These are phyloP conservation scores for Tragelaphus imberbis DNA, from an alignment of 2,113 vertebrate genomes.

Conservation along the genomic window DNA sequence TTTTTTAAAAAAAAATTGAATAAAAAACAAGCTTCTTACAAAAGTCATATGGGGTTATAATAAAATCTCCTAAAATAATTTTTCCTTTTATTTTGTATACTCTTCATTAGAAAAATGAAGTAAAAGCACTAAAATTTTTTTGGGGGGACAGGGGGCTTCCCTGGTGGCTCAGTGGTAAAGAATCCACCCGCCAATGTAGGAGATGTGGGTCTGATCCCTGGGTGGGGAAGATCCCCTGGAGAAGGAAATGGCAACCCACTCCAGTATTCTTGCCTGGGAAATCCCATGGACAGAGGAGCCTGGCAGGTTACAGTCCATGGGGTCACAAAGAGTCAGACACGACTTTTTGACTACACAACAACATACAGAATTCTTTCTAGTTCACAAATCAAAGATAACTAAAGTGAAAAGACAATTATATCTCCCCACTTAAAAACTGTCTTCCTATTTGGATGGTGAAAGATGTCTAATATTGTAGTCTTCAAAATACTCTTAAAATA, in stretches of 20 bases:
- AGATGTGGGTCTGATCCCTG: not conserved
- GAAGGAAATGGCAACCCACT: not conserved
- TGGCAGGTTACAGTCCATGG: not conserved
- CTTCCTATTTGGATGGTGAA: not conserved
- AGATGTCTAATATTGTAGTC: not conserved
- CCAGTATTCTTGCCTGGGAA: not conserved
- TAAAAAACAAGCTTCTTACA: not conserved
- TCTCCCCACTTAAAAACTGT: not conserved
- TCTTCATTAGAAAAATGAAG: not conserved
- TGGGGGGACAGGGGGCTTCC: accelerated
- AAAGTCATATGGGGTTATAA: not conserved
- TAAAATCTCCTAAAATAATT: not conserved
- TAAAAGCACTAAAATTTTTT: not conserved
- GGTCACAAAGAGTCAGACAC: not conserved
- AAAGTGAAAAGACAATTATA: not conserved
- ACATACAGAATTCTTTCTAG: not conserved
- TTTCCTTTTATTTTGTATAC: not conserved
- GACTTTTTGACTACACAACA: not conserved
- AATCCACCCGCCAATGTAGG: not conserved
- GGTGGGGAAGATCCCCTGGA: not conserved
- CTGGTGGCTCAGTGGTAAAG: not conserved
- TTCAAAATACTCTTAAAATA: not conserved
- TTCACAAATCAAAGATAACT: not conserved
- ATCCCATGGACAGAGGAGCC: not conserved
- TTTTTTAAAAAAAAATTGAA: not conserved